Evolutionary conservation across 2,888 invertebrate species (phyloP).

Genomic region (Diaperis boleti): DNA sequence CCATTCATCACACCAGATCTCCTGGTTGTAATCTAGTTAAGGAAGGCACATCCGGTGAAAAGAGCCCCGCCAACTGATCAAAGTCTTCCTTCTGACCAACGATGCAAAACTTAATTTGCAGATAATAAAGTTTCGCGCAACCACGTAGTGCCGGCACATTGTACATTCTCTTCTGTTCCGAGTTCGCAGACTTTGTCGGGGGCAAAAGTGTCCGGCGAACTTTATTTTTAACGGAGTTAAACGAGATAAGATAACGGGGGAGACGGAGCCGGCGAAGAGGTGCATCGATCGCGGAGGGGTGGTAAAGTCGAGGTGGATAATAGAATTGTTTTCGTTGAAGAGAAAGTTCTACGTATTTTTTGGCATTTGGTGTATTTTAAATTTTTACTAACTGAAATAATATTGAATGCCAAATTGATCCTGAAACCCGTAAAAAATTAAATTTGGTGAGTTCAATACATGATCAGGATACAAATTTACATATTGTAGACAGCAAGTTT

Average conservation of each 20-base stretch:
- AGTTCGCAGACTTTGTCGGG: slow-evolving; percentile 15
- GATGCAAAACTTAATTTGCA: slow-evolving; percentile 47
- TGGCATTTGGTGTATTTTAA: no score
- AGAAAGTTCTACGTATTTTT: no score
- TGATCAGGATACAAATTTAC: no score
- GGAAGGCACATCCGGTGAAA: slow-evolving; percentile 39
- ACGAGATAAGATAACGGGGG: neutral
- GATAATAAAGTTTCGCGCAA: slow-evolving; percentile 44
- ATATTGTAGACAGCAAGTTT: no score
- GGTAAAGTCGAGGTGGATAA: no score
- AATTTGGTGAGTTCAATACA: no score
- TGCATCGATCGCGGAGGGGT: no score
- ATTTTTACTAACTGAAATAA: no score
- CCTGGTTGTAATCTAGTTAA: slow-evolving; percentile 44
- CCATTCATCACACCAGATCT: slow-evolving; percentile 43
- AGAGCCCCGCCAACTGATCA: slow-evolving; percentile 35
- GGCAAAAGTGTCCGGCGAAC: slow-evolving; percentile 33
- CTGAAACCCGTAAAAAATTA: no score
- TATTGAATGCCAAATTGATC: no score
- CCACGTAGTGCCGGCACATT: slow-evolving; percentile 52
- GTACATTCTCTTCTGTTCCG: slow-evolving; percentile 46
- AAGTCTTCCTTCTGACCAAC: slow-evolving; percentile 39
- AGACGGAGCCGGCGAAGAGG: no score
- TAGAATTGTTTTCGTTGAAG: no score
- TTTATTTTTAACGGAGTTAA: slow-evolving; percentile 24